These are phyloP conservation scores for Clarias laeviceps DNA, from an alignment of 2,797 vertebrate species.

Conservation along the genomic window DNA sequence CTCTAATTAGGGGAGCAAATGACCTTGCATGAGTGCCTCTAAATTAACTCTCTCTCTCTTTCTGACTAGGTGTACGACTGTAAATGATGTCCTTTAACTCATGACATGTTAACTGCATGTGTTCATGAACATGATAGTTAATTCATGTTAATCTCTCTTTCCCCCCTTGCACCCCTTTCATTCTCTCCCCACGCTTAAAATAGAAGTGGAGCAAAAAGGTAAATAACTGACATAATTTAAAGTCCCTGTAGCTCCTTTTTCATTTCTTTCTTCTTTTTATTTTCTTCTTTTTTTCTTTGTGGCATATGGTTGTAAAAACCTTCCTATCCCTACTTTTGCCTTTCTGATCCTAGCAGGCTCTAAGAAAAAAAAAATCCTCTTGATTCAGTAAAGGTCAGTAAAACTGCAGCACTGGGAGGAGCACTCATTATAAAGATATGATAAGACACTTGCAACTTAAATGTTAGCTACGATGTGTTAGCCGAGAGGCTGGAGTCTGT, in stretches of 20 bases:
- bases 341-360: conserved; percentile 81
- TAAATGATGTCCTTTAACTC: conserved; percentile 82
- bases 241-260: conserved; percentile 93
- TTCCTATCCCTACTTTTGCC: conserved; percentile 85
- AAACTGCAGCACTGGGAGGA: conserved; percentile 76
- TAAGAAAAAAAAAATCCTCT: conserved; percentile 72
- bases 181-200: conserved; percentile 99
- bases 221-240: conserved; percentile 96
- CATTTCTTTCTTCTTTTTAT: conserved; percentile 45
- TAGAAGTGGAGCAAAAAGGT: conserved; percentile 99
- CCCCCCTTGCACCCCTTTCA: conserved; percentile 94
- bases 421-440: conserved; percentile 66
- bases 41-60: conserved; percentile 51
- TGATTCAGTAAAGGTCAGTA: conserved; percentile 81
- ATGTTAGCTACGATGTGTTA: conserved; percentile 80
- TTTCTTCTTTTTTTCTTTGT: conserved; percentile 69
- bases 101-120: conserved; percentile 91
- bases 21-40: conserved; percentile 71
- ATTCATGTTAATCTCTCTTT: conserved; percentile 99
- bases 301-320: conserved; percentile 95
- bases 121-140: conserved; percentile 91
- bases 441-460: conserved; percentile 79
- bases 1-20: conserved; percentile 76
- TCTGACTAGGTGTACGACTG: conserved; percentile 85
- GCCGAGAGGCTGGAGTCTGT: conserved; percentile 81